Evolutionary conservation across 2,888 invertebrate species (phyloP).

Genomic region (Drosophila leonis): DNA sequence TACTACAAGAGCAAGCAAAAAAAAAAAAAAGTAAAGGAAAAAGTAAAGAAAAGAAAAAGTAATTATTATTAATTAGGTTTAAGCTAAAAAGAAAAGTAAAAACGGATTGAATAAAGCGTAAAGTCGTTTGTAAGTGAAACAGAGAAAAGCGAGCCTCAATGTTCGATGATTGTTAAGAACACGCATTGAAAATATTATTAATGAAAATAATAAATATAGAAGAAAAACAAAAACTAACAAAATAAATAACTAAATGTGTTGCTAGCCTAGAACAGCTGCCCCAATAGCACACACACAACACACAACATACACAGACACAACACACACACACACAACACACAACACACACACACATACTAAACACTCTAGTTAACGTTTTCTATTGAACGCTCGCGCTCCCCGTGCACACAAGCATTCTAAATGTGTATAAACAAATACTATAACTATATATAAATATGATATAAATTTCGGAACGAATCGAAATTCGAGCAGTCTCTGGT

Average conservation of each 20-base stretch:
- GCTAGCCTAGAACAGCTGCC: constrained; percentile 50
- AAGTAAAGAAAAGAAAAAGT: constrained; percentile 30
- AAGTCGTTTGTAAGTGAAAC: constrained; percentile 64
- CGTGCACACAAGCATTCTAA: constrained; percentile 42
- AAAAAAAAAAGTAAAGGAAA: constrained; percentile 38
- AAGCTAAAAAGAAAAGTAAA: constrained; percentile 50
- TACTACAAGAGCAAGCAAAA: constrained; percentile 62
- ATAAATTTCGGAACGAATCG: constrained; percentile 35
- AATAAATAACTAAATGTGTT: constrained; percentile 44
- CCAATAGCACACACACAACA: constrained; percentile 42
- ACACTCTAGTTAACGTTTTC: constrained; percentile 43
- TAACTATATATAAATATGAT: constrained; percentile 22
- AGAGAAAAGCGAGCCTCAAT: constrained; percentile 42
- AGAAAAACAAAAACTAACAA: constrained; percentile 23
- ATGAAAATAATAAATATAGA: constrained; percentile 12
- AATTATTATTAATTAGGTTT: constrained; percentile 73
- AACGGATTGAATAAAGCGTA: constrained; percentile 70
- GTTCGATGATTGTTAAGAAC: constrained; percentile 66
- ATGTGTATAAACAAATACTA: constrained; percentile 54
- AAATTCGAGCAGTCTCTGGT: constrained; percentile 40
- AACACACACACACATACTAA: constrained; percentile 12
- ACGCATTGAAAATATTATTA: constrained; percentile 50
- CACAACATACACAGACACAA: constrained; percentile 30
- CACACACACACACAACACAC: constrained; percentile 23
- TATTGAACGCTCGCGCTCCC: constrained; percentile 35